Conservation (phyloP, 1,140 invertebrate species). For the Drosophila hydei region DNA sequence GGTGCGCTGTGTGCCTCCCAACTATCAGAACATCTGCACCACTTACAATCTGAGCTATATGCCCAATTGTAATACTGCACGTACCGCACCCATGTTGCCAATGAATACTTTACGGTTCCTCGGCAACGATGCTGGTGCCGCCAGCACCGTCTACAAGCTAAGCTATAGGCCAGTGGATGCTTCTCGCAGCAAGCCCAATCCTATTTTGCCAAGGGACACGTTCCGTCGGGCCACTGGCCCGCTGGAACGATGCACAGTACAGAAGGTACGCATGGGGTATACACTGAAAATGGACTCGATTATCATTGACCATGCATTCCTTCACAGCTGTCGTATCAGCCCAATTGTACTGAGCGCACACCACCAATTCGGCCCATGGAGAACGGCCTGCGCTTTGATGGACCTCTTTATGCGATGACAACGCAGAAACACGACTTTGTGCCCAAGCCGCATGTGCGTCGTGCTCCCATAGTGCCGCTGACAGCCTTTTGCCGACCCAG, state of each 20-base stretch:
- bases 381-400: conserved; percentile 84
- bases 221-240: conserved; percentile 79
- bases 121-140: conserved; percentile 57
- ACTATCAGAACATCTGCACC: conserved; percentile 73
- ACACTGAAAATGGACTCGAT: neutral
- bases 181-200: conserved; percentile 64
- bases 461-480: conserved; percentile 85
- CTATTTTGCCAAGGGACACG: conserved; percentile 84
- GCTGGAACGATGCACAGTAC: conserved; percentile 84
- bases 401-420: conserved; percentile 89
- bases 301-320: neutral
- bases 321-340: conserved; percentile 85
- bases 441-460: conserved; percentile 86
- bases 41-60: conserved; percentile 84
- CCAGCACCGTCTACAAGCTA: conserved; percentile 85
- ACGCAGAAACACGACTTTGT: conserved; percentile 90
- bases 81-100: conserved; percentile 83
- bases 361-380: conserved; percentile 78
- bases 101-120: conserved; percentile 60
- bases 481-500: conserved; percentile 85
- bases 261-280: conserved; percentile 85
- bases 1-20: conserved; percentile 69
- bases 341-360: conserved; percentile 84
- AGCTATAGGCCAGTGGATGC: conserved; percentile 85
- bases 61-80: conserved; percentile 84